A percentile compares a stretch with the other conserved stretches of the same genome.
These are phyloP conservation scores for Mythimna impura DNA, from an alignment of 2,888 invertebrate species.

Conservation along the genomic window DNA sequence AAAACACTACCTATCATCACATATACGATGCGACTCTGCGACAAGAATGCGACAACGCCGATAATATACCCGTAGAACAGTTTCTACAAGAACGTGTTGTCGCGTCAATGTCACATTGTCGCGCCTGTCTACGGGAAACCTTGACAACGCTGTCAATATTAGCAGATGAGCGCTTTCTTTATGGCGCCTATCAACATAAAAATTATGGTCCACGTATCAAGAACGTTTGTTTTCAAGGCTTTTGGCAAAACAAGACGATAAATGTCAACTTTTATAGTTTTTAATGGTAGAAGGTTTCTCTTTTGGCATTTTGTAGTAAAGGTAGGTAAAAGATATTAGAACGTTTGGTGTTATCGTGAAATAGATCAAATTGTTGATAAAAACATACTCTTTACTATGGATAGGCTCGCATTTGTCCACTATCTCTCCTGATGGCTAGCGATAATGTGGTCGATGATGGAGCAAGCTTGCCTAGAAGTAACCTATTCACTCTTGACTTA, in stretches of 20 bases:
- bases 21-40: background rate
- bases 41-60: background rate
- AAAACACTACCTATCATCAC: no score
- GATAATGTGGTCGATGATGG: no score
- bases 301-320: background rate
- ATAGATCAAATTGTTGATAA: no score
- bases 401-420: no score
- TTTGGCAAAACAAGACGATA: conserved; percentile 56
- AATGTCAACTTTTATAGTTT: conserved; percentile 52
- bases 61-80: background rate
- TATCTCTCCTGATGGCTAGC: no score
- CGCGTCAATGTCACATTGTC: no score
- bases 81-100: background rate
- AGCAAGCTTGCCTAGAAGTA: no score
- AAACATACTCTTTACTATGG: no score
- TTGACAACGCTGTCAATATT: conserved; percentile 19
- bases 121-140: background rate
- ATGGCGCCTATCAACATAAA: conserved; percentile 54
- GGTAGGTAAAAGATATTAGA: background rate
- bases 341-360: background rate
- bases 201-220: conserved; percentile 48
- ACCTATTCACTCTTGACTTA: no score
- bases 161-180: conserved; percentile 46
- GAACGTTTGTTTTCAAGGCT: conserved; percentile 47
- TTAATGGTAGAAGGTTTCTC: conserved; percentile 11